phyloP scores from a whole-genome alignment of 2,888 invertebrate species.

The Pterobdella sp. region DNA sequence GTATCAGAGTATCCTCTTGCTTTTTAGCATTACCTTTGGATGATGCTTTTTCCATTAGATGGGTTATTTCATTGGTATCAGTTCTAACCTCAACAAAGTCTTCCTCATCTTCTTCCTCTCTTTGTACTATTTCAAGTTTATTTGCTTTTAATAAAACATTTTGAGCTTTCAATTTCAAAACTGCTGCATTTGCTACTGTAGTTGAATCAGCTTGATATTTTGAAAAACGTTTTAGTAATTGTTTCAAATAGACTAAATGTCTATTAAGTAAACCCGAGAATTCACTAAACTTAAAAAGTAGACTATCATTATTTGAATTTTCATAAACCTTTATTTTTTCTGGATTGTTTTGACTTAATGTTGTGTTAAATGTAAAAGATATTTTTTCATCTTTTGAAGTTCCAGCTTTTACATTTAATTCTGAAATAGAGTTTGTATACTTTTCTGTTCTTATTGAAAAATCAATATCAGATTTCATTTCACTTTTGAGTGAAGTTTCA shows the following conservation, averaged over 20 bases:
- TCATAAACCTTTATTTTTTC: constrained; percentile 6
- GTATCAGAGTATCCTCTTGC: no score
- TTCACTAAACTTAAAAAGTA: constrained; percentile 15
- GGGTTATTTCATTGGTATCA: not conserved
- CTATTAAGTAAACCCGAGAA: not conserved
- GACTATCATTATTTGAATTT: constrained; percentile 7
- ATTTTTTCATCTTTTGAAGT: not conserved
- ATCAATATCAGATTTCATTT: constrained; percentile 17
- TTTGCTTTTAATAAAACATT: constrained; percentile 10
- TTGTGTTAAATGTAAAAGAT: not conserved
- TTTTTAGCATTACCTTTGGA: not conserved
- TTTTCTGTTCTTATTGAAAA: not conserved
- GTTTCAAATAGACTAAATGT: not conserved
- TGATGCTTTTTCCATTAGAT: not conserved
- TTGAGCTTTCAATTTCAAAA: constrained; percentile 17
- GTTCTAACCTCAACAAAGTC: constrained; percentile 17
- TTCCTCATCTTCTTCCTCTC: constrained; percentile 18
- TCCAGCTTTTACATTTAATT: not conserved
- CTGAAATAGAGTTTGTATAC: not conserved
- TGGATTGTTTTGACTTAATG: not conserved
- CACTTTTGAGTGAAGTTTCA: no score
- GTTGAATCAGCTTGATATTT: not conserved
- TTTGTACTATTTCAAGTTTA: not conserved
- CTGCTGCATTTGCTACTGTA: not conserved
- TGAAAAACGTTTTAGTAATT: not conserved